Percentiles rank a stretch among this genome's conserved stretches.
These are phyloP conservation scores for Smutsia gigantea DNA, from an alignment of 2,797 vertebrate species.

Conservation along the genomic window DNA sequence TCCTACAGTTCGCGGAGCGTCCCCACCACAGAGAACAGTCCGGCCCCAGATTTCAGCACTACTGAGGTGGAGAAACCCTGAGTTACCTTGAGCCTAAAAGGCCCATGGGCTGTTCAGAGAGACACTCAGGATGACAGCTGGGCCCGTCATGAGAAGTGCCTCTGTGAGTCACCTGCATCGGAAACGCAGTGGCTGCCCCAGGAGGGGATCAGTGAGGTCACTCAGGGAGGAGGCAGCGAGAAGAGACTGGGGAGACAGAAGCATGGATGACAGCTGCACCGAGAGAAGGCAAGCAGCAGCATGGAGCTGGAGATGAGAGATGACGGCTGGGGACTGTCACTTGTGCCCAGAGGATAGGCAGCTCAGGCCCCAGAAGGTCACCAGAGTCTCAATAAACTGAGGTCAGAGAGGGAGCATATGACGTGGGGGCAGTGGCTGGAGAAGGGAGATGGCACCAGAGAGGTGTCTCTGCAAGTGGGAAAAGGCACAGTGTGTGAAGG, in stretches of 20 bases:
- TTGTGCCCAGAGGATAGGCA: background rate
- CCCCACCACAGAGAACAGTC: background rate
- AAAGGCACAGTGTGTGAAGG: background rate
- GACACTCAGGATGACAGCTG: background rate
- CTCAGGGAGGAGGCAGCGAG: background rate
- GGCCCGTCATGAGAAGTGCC: background rate
- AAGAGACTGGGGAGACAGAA: background rate
- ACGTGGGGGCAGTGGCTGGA: background rate
- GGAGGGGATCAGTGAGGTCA: background rate
- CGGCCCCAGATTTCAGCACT: background rate
- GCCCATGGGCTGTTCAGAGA: background rate
- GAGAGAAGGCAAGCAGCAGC: background rate
- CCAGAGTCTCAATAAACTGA: background rate
- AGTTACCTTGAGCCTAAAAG: background rate
- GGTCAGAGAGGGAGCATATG: background rate
- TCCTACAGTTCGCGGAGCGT: no score
- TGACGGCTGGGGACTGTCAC: background rate
- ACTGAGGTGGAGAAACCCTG: background rate
- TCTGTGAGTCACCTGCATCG: background rate
- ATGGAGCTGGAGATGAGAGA: background rate
- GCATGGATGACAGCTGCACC: background rate
- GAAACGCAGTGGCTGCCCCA: background rate
- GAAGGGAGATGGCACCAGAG: background rate
- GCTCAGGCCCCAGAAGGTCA: background rate
- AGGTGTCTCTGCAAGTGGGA: background rate